phyloP scores from a whole-genome alignment of 2,888 invertebrate genomes.

The Choreutis nemorana region DNA sequence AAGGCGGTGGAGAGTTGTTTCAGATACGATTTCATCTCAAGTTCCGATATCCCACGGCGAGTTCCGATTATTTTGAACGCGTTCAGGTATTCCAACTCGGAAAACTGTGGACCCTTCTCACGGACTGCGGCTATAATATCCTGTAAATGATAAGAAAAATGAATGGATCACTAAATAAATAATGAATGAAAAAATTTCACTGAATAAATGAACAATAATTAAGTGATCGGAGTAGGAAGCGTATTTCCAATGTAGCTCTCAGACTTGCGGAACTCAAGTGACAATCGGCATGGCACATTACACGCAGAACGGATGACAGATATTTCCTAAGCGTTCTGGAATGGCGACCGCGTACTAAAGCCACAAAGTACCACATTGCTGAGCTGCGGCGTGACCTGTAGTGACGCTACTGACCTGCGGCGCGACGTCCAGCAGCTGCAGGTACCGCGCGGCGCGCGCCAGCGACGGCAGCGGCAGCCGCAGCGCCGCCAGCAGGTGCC shows the following conservation, averaged over 20 bases:
- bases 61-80: conserved; percentile 81
- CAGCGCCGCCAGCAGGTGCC: conserved; percentile 57
- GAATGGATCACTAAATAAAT: too few relatives aligned
- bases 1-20: conserved; percentile 85
- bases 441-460: conserved; percentile 85
- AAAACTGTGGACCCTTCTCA: conserved; percentile 88
- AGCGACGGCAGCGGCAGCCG: conserved; percentile 76
- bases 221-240: too few relatives aligned
- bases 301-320: too few relatives aligned
- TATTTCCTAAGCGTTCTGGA: too few relatives aligned
- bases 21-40: conserved; percentile 72
- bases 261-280: too few relatives aligned
- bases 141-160: conserved; percentile 63
- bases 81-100: conserved; percentile 87
- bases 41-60: conserved; percentile 59
- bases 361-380: too few relatives aligned
- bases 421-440: conserved; percentile 79
- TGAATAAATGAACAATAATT: too few relatives aligned
- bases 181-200: too few relatives aligned
- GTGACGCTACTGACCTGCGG: conserved; percentile 69
- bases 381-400: too few relatives aligned
- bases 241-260: too few relatives aligned
- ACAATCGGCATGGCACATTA: too few relatives aligned
- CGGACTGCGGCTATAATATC: conserved; percentile 84
- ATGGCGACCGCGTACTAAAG: too few relatives aligned